Evolutionary conservation across 2,797 vertebrate genomes (phyloP).

Genomic region (Microctenopoma steveboyesi): DNA sequence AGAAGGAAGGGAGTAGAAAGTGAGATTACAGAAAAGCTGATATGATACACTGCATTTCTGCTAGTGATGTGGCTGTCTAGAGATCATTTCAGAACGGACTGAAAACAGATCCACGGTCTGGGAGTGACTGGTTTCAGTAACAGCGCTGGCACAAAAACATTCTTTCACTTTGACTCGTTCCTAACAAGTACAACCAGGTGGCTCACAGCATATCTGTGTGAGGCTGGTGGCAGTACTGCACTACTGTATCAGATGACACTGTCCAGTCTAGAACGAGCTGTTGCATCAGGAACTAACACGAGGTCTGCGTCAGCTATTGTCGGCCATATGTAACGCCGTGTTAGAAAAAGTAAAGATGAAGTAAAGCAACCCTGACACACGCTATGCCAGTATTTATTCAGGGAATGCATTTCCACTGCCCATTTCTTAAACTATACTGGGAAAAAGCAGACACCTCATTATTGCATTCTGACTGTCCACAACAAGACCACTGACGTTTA

Average conservation of each 20-base stretch:
- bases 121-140: not conserved
- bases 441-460: slow-evolving; percentile 22
- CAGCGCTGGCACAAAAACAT: not conserved
- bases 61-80: not conserved
- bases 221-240: not conserved
- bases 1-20: not conserved
- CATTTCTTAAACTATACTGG: slow-evolving; percentile 15
- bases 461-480: not conserved
- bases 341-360: slow-evolving; percentile 20
- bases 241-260: not conserved
- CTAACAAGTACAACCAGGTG: no score
- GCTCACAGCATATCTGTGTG: not conserved
- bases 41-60: not conserved
- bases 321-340: slow-evolving; percentile 11
- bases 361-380: slow-evolving; percentile 19
- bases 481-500: no score
- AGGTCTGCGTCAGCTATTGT: not conserved
- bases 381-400: slow-evolving; percentile 58
- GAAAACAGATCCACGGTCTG: not conserved
- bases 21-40: slow-evolving; percentile 9
- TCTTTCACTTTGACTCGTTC: not conserved
- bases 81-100: not conserved
- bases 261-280: slow-evolving; percentile 2
- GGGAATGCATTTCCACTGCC: slow-evolving; percentile 37
- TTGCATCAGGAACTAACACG: not conserved